Base-by-base conservation (phyloP, 35 echinoderm and acorn worm genomes). In the Nesometra sesokonis region DNA sequence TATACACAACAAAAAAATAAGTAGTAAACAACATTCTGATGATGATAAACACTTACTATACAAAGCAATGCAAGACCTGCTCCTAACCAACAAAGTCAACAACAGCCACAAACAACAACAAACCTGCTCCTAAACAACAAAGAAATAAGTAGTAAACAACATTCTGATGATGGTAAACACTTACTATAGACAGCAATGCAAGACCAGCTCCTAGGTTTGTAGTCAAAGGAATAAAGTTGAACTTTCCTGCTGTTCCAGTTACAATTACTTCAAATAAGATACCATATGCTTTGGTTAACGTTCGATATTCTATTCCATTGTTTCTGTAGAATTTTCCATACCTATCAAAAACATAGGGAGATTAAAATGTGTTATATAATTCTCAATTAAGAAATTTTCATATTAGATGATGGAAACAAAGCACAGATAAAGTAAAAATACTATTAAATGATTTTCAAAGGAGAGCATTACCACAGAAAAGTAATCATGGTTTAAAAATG, bases 221-320 rank as follows among this genome's bases (percentile, higher is more conserved):
- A 78, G 90, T 86, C 31, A 93, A 82, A 34, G 92, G 92, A 30
- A 93, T 82, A 11, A 93, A 35, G 35, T 93, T 89, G 81, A 93
- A 93, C 32, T 93, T 93, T 33, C 92, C 85, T 34, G 92, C 92
- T 34, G 86, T 57, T 35, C 92, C 92, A 0, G 92, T 90, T 0
- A 93, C 92, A 29, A 93, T 87, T 0, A 93, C 85, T 36, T 93
- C 78, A 82, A 90, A 93, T 17, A 93, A 35, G n/a, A 93, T 90
- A 27, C 92, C 92, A 80, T 93, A 93, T 0, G 92, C 88, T 77
- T 89, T 90, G 76, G 82, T 89, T 43, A 90, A 46, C 0, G 84
- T 93, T 36, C 92, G 57, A 23, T 84, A 82, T 17, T 93, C 88
- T 37, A 27, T 80, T 17, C 79, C 85, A 21, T 80, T 77, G 13